Percentiles rank a stretch among this genome's conserved stretches.
Conservation (phyloP, 2,113 vertebrate species). For the Boleophthalmus pectinirostris region DNA sequence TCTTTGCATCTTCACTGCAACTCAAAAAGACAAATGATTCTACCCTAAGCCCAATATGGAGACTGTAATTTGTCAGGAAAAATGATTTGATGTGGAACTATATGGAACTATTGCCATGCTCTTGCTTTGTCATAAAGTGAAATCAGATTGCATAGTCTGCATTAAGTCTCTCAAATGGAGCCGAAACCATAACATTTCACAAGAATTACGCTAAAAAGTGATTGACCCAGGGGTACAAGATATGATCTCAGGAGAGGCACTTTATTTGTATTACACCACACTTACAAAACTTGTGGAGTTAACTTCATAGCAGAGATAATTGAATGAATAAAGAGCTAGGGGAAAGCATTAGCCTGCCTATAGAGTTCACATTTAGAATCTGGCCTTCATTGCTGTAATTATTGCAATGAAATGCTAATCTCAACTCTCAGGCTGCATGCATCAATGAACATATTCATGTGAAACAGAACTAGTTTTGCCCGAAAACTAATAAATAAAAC, state of each 20-base stretch:
- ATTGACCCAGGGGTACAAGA: neutral
- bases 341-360: constrained; percentile 73
- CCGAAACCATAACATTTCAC: neutral
- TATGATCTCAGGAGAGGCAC: neutral
- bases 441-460: constrained; percentile 81
- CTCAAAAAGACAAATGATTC: too few relatives aligned
- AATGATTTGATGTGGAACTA: too few relatives aligned
- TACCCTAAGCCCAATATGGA: too few relatives aligned
- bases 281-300: constrained; percentile 44
- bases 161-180: neutral
- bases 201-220: neutral
- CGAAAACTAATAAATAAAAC: constrained; percentile 88
- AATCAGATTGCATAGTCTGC: neutral
- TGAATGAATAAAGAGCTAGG: constrained; percentile 74
- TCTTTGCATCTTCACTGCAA: too few relatives aligned
- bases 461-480: constrained; percentile 77
- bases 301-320: constrained; percentile 62
- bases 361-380: constrained; percentile 81
- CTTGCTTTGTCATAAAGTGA: neutral
- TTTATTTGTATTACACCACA: constrained; percentile 32
- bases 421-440: constrained; percentile 86
- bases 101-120: neutral
- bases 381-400: constrained; percentile 92
- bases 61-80: too few relatives aligned
- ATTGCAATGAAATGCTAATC: constrained; percentile 92